Base-by-base conservation (phyloP, 2,113 vertebrate species). In the Esox niger region DNA sequence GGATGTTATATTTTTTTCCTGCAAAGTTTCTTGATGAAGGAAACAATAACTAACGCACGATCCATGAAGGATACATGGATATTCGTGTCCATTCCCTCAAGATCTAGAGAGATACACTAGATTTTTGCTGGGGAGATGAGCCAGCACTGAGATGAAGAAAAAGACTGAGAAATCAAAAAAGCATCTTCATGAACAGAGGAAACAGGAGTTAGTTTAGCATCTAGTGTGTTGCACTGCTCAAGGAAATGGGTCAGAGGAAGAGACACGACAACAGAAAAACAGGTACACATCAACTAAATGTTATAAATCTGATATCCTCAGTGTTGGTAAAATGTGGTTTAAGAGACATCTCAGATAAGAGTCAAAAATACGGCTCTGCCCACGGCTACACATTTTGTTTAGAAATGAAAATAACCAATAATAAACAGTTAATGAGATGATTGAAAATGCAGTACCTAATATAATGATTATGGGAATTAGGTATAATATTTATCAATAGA, bases 161-260 rank as follows among this genome's bases (percentile, higher is more conserved):
- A 43, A 43, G 38, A 43, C 17, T 15, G 38, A n/a, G 52, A 57
- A 57, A 71, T 74, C 31, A 71, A 60, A 69, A 47, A 52, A 65
- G 26, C 32, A 29, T 32, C 64, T 30, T 7, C 49, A 30, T 68
- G 31, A 46, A 23, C 9, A 56, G 54, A 55, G 59, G 30, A 55
- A 68, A 69, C 69, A 76, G 78, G 63, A 64, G 43, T 27, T 29
- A 17, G 38, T 43, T 32, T 26, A 35, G 49, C n/a, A 52, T 52
- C 52, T 31, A 55, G 68, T 70, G 72, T 47, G 54, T 71, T 59
- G 31, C n/a, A 47, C 52, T 21, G 60, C 78, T 67, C 46, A 26
- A 66, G 54, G 62, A 77, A 69, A 65, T 31, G 33, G 49, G 58
- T 59, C 20, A 29, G 47, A 43, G 21, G 23, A 25, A 55, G 11